Evolutionary conservation across 2,797 vertebrate genomes (phyloP).

Genomic region (Apogon hyalosoma): DNA sequence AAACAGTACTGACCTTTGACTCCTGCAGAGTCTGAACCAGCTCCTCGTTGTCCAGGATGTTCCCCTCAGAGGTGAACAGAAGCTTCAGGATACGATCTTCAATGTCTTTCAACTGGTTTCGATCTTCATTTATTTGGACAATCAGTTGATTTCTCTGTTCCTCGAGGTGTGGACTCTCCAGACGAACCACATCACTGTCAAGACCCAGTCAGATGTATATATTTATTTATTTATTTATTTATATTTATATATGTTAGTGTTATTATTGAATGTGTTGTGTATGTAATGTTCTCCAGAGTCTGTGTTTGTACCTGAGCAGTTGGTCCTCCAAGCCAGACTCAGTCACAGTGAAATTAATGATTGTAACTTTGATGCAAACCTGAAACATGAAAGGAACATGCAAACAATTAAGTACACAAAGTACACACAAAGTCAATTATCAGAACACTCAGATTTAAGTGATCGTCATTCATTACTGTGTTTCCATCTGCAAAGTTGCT

Average conservation of each 20-base stretch:
- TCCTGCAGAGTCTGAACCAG: slow-evolving; percentile 87
- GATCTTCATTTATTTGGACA: slow-evolving; percentile 84
- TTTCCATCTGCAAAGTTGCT: neutral
- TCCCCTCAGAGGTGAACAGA: slow-evolving; percentile 87
- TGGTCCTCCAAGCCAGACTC: slow-evolving; percentile 91
- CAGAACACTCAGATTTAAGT: too few relatives aligned
- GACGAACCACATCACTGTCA: slow-evolving; percentile 84
- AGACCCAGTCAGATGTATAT: neutral
- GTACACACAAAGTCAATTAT: neutral
- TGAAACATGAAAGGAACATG: slow-evolving; percentile 54
- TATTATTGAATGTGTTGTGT: too few relatives aligned
- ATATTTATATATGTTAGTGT: too few relatives aligned
- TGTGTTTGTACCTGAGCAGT: slow-evolving; percentile 81
- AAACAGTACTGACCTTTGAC: slow-evolving; percentile 80
- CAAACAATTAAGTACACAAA: neutral
- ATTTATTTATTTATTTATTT: too few relatives aligned
- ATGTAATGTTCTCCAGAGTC: too few relatives aligned
- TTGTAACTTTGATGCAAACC: slow-evolving; percentile 94
- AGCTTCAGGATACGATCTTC: slow-evolving; percentile 88
- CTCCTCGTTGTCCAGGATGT: slow-evolving; percentile 88
- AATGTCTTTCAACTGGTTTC: slow-evolving; percentile 86
- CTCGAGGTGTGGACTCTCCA: slow-evolving; percentile 88
- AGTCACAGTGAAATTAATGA: slow-evolving; percentile 93
- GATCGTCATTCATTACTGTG: too few relatives aligned
- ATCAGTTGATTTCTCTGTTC: slow-evolving; percentile 87